Percentiles rank a stretch among this genome's conserved stretches.
Conservation (phyloP, 2,888 invertebrate genomes). For the Hoplodrina ambigua region DNA sequence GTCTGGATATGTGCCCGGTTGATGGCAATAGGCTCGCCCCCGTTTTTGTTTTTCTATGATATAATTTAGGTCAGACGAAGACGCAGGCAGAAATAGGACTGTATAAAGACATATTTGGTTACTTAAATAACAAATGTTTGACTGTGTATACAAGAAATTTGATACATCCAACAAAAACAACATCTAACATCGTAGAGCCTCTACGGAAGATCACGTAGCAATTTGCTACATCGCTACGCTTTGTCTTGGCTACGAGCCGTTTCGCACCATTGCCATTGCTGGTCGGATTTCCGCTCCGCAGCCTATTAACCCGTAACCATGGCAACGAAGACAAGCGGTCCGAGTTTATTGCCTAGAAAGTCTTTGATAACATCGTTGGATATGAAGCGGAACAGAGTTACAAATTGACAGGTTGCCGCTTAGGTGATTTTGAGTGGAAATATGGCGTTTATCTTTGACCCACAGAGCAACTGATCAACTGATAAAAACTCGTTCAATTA, state of each 20-base stretch:
- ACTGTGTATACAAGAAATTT: too few relatives aligned
- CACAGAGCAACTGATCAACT: neutral
- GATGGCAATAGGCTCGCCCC: too few relatives aligned
- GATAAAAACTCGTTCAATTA: neutral
- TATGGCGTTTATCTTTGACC: constrained; percentile 21
- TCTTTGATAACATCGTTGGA: constrained; percentile 31
- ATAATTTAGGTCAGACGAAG: too few relatives aligned
- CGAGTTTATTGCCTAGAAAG: constrained; percentile 51
- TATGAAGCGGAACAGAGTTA: constrained; percentile 32
- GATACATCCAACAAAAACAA: constrained; percentile 4
- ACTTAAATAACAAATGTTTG: too few relatives aligned
- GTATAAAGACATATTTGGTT: too few relatives aligned
- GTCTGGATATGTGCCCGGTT: too few relatives aligned
- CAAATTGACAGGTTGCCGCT: constrained; percentile 33
- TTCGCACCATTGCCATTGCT: constrained; percentile 39
- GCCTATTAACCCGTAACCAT: constrained; percentile 45
- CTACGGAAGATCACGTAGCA: constrained; percentile 61
- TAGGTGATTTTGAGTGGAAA: constrained; percentile 31
- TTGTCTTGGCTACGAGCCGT: constrained; percentile 48
- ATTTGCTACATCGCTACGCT: constrained; percentile 59
- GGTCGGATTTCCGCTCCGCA: constrained; percentile 36
- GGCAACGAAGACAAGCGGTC: constrained; percentile 43
- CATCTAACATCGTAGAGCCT: constrained; percentile 46
- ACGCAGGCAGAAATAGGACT: too few relatives aligned
- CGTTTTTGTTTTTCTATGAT: too few relatives aligned